Evolutionary conservation across 2,113 vertebrate species (phyloP), one percentile per base, ranked within the genome.

Genomic region (Coptodon rendalli): DNA sequence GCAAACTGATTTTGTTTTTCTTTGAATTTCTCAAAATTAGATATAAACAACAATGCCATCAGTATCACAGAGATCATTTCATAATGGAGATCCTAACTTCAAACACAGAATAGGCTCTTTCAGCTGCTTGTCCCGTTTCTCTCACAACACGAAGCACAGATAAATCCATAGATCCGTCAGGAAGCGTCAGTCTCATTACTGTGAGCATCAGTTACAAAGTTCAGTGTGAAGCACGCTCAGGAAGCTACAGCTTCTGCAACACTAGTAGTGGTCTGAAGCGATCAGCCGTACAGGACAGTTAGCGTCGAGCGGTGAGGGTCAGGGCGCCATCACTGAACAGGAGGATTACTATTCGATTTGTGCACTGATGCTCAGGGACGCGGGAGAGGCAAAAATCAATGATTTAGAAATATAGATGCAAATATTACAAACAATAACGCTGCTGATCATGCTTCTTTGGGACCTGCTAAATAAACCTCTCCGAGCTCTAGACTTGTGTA

Each of bases 81-180:
- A 38, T 38, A 53, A 83, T 43, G 22, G 24, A 40, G 22, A 53
- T 53, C 9, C 22, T 24, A 56, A 57, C 24, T 54, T 45, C 19
- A 76, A 36, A 34, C 4, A 78, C 3, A 80, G 38, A 22, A 24
- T 5, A 31, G 31, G 34, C 4, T 12, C 36, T 16, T 85, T 61
- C 22, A 82, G 68, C 38, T 36, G 45, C 19, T 52, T 38, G 10
- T 2, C 12, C 73, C 4, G 11, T 68, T 16, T 76, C 40, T 29
- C 14, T 17, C 22, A 10, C 38, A 43, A 27, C 66, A 73, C 9
- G 76, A 82, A 12, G n/a, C 12, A 6, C 2, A 76, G 59, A 83
- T 66, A 53, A 22, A 89, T 90, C 87, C 31, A 61, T 83, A 80
- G 16, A 73, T 73, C 80, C 9, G 14, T 31, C 43, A 53, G 17